These are phyloP conservation scores for Prochilodus magdalenae DNA, from an alignment of 2,113 vertebrate genomes.

Conservation along the genomic window DNA sequence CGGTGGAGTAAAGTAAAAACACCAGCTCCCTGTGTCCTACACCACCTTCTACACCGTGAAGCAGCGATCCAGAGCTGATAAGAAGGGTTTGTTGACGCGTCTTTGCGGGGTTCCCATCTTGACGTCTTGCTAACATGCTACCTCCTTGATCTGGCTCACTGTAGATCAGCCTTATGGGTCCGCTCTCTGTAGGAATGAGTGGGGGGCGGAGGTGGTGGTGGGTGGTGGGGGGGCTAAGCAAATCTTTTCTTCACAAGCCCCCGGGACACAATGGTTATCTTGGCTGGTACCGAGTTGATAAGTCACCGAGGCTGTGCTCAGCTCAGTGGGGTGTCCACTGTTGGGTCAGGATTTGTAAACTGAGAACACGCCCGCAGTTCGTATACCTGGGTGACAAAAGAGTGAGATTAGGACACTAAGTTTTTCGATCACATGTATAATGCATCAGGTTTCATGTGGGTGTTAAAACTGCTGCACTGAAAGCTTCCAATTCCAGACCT, in stretches of 20 bases:
- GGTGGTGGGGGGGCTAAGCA: background rate
- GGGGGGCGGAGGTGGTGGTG: no score
- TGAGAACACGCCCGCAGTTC: conserved; percentile 23
- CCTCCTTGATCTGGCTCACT: conserved; percentile 17
- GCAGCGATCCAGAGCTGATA: conserved; percentile 46
- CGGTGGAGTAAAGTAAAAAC: background rate
- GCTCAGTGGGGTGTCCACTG: conserved; percentile 28
- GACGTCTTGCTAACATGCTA: background rate
- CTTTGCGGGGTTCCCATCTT: conserved; percentile 8
- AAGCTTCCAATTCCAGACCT: background rate
- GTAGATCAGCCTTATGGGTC: conserved; percentile 46
- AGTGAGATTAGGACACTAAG: background rate
- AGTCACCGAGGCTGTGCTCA: conserved; percentile 38
- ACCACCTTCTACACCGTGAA: conserved; percentile 15
- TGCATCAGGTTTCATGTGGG: background rate
- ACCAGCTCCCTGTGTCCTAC: background rate
- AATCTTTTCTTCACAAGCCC: conserved; percentile 51
- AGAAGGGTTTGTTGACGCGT: conserved; percentile 35
- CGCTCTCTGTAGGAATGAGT: conserved; percentile 38
- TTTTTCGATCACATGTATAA: background rate
- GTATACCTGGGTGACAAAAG: background rate
- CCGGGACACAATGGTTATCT: conserved; percentile 41
- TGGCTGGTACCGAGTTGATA: conserved; percentile 30
- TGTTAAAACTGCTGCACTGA: background rate
- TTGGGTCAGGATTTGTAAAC: conserved; percentile 39